A percentile compares a stretch with the other conserved stretches of the same genome.
phyloP scores from a whole-genome alignment of 2,888 invertebrate genomes.

The Nemotelus nigrinus region DNA sequence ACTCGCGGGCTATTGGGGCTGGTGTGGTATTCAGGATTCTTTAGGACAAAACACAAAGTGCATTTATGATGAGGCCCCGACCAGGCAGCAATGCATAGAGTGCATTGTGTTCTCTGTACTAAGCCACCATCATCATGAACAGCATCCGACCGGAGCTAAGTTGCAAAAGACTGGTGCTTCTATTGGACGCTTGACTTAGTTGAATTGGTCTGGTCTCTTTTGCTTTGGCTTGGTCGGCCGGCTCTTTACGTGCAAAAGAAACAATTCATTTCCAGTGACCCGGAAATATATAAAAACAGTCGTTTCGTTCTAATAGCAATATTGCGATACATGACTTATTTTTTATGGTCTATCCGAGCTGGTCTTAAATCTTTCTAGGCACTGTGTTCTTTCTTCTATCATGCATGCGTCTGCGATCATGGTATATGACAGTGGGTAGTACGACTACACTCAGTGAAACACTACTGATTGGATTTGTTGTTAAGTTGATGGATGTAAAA shows the following conservation, averaged over 20 bases:
- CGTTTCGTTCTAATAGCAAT: slow-evolving; percentile 31
- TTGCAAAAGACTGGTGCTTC: too few species aligned
- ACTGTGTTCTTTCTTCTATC: too few species aligned
- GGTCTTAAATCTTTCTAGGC: not conserved
- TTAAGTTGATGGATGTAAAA: too few species aligned
- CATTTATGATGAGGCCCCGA: not conserved
- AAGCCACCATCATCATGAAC: too few species aligned
- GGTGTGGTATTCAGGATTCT: not conserved
- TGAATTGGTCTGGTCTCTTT: too few species aligned
- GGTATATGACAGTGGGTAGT: too few species aligned
- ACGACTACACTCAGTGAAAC: too few species aligned
- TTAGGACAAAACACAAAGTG: not conserved
- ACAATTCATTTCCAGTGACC: slow-evolving; percentile 40
- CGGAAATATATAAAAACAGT: slow-evolving; percentile 38
- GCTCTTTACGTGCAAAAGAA: slow-evolving; percentile 34
- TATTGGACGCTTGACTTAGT: too few species aligned
- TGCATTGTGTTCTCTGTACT: not conserved
- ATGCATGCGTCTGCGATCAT: too few species aligned
- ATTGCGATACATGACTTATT: slow-evolving; percentile 36
- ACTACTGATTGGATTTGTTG: too few species aligned
- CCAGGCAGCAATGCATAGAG: slow-evolving; percentile 6
- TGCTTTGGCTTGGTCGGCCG: not conserved
- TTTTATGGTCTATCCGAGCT: not conserved
- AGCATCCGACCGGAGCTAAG: too few species aligned
- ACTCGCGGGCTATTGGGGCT: not conserved